Base-by-base conservation (phyloP, 2,888 invertebrate species). In the Isoperla grammatica region DNA sequence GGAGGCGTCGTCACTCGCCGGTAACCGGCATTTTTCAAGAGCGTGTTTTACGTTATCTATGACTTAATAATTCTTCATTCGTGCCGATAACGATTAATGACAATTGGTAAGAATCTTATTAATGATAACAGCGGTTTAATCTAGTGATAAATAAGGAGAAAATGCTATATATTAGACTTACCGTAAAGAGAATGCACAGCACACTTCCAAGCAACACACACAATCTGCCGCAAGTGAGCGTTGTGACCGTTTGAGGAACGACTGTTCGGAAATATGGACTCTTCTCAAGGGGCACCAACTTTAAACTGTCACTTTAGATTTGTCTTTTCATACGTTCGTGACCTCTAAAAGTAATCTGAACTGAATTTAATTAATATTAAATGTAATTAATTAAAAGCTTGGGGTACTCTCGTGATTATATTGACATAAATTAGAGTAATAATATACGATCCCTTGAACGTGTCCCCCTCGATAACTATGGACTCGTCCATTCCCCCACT, bases 401-500 rank as follows among this genome's bases (percentile, higher is more conserved):
- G 29, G 4, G 5, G 29, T 29, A 29, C 5, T 49, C 12, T 12
- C 9, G 1, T 1, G 49, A 19, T 20, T 19, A 19, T 4, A 17
- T 49, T 43, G 1, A 19, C 45, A 19, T n/a, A 43, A 43, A 12
- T 43, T 29, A 29, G 5, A 29, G 8, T 29, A 29, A 29, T 29
- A 29, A 29, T 29, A 8, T 8, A 6, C 29, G 29, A 6, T 29
- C 29, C 5, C 29, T 29, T 39, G 39, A 13, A 11, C 39, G n/a
- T 6, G 17, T 37, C 9, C 15, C 60, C 64, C 61, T 61, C 23
- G 39, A 11, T 11, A 35, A 23, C 20, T 29, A 43, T 76, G 71
- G 73, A 75, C 71, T 73, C 72, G 71, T 68, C 77, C 76, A 68
- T 67, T 73, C 68, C 69, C 75, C 77, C 78, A 75, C 77, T 77